These are phyloP conservation scores for Petrosia ficiformis DNA, from an alignment of 37 sponge, comb jelly and placozoan genomes.

Conservation along the genomic window DNA sequence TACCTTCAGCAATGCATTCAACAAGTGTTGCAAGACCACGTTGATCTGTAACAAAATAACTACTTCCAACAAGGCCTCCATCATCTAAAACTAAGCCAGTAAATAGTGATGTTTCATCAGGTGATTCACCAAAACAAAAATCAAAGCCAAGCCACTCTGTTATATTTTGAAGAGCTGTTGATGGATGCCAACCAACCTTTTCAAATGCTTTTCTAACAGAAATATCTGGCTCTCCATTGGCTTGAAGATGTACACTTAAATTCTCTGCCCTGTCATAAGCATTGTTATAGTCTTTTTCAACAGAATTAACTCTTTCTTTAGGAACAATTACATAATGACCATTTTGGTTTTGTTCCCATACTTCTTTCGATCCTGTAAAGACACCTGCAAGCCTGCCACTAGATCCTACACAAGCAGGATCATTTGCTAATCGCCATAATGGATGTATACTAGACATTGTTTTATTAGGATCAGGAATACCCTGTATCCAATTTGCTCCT, in stretches of 20 bases:
- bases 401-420: background rate
- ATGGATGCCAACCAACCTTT: background rate
- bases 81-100: background rate
- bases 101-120: slow-evolving; percentile 17
- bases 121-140: slow-evolving; percentile 21
- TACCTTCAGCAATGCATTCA: slow-evolving; percentile 12
- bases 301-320: background rate
- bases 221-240: background rate
- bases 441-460: background rate
- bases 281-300: background rate
- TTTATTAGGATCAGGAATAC: slow-evolving; percentile 9
- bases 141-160: slow-evolving; percentile 27
- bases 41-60: slow-evolving; percentile 35
- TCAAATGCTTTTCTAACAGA: slow-evolving; percentile 14
- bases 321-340: no score
- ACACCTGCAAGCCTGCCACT: background rate
- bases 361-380: background rate
- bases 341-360: background rate
- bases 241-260: background rate
- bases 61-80: slow-evolving; percentile 13
- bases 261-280: background rate
- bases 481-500: slow-evolving; percentile 47
- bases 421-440: background rate
- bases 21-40: slow-evolving; percentile 13
- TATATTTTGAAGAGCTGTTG: background rate